A percentile compares a stretch with the other conserved stretches of the same genome.
Conservation (phyloP, 2,113 vertebrate genomes). For the Zosterops japonicus region DNA sequence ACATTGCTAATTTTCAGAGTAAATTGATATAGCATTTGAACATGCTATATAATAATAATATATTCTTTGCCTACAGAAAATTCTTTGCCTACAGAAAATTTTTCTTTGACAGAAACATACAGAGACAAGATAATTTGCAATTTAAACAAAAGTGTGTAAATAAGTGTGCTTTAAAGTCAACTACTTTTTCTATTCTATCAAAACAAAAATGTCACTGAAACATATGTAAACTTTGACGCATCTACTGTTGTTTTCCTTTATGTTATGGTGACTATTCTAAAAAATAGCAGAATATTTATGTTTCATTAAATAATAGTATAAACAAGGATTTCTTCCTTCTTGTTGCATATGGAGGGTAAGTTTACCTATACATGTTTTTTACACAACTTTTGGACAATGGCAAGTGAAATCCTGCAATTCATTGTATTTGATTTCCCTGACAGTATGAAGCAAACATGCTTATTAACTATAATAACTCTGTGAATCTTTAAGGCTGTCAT, state of each 20-base stretch:
- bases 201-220: background rate
- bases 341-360: background rate
- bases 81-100: background rate
- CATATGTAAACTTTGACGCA: background rate
- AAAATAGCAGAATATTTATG: background rate
- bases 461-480: background rate
- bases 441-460: background rate
- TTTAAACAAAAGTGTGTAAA: background rate
- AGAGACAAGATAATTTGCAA: background rate
- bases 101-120: background rate
- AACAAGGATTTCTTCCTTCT: background rate
- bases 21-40: background rate
- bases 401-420: background rate
- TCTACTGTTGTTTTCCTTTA: background rate
- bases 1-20: background rate
- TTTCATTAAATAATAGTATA: background rate
- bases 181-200: background rate
- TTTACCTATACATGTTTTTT: background rate
- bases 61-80: background rate
- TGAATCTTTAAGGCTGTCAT: background rate
- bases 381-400: background rate
- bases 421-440: background rate
- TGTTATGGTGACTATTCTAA: background rate
- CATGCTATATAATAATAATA: background rate
- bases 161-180: background rate